These are phyloP conservation scores for Petrolisthes manimaculis DNA, from an alignment of 2,888 invertebrate genomes.

Conservation along the genomic window DNA sequence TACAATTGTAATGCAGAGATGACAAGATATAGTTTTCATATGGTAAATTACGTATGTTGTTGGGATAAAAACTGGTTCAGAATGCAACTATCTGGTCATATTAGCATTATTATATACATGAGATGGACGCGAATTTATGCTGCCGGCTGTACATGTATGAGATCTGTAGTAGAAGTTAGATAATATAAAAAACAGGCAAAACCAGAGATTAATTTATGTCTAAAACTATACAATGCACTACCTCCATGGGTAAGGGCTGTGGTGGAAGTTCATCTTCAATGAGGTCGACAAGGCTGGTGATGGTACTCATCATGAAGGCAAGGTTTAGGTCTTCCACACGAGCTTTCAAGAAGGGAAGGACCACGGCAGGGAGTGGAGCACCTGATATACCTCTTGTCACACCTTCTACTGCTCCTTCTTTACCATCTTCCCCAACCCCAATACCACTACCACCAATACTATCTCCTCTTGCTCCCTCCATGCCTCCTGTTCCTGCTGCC, in stretches of 20 bases:
- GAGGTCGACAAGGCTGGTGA: slow-evolving; percentile 46
- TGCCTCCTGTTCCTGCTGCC: slow-evolving; percentile 8
- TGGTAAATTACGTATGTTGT: too few species aligned
- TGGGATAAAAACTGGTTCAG: too few species aligned
- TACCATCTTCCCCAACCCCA: background rate
- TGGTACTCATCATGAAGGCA: slow-evolving; percentile 48
- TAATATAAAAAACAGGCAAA: background rate
- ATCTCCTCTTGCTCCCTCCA: background rate
- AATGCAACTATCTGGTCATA: too few species aligned
- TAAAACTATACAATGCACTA: background rate
- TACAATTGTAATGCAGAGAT: too few species aligned
- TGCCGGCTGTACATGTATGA: too few species aligned
- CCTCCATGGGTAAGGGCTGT: slow-evolving; percentile 53
- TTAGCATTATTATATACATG: too few species aligned
- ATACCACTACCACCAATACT: background rate
- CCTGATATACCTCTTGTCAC: slow-evolving; percentile 42
- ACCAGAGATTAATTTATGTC: background rate
- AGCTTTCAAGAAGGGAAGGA: slow-evolving; percentile 39
- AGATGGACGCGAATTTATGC: too few species aligned
- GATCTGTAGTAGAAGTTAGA: background rate
- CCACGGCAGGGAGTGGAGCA: slow-evolving; percentile 37
- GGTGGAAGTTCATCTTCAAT: slow-evolving; percentile 54
- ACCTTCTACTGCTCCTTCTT: background rate
- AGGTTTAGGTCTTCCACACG: slow-evolving; percentile 43
- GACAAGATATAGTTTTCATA: too few species aligned